phyloP scores from a whole-genome alignment of 1,140 invertebrate species.

The Triops cancriformis region DNA sequence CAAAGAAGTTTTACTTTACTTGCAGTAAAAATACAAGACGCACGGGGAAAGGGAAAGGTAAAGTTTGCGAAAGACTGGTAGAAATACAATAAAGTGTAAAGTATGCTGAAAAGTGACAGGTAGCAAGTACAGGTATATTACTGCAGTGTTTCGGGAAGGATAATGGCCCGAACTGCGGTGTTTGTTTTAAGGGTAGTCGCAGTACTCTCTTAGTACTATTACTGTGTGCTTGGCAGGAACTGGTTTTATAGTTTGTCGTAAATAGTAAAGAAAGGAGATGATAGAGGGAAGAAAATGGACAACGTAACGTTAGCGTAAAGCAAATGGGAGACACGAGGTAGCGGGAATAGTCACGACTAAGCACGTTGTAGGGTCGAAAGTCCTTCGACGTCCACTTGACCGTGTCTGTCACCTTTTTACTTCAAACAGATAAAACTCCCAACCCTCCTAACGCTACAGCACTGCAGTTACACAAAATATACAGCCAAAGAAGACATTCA shows the following conservation, averaged over 20 bases:
- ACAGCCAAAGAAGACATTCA: too few relatives aligned
- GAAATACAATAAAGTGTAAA: too few relatives aligned
- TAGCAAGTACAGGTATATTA: too few relatives aligned
- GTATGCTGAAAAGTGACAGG: too few relatives aligned
- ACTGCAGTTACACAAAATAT: too few relatives aligned
- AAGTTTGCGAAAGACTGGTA: too few relatives aligned
- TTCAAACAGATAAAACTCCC: constrained; percentile 3
- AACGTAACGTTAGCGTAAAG: background rate
- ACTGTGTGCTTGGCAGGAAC: background rate
- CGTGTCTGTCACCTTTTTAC: background rate
- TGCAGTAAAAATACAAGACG: too few relatives aligned
- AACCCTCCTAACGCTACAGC: background rate
- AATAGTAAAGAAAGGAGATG: background rate
- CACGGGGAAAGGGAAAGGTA: too few relatives aligned
- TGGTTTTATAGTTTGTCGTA: background rate
- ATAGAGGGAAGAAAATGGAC: background rate
- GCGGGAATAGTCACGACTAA: background rate
- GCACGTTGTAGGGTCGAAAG: background rate
- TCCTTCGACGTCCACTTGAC: background rate
- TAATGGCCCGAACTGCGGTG: background rate
- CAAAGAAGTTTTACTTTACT: too few relatives aligned
- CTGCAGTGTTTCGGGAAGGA: background rate
- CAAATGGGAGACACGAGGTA: background rate
- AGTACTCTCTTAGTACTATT: background rate
- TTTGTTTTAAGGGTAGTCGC: background rate